Evolutionary conservation across 2,113 vertebrate genomes (phyloP), one percentile per base, ranked within the genome.

Genomic region (Leptobrachium leishanense): DNA sequence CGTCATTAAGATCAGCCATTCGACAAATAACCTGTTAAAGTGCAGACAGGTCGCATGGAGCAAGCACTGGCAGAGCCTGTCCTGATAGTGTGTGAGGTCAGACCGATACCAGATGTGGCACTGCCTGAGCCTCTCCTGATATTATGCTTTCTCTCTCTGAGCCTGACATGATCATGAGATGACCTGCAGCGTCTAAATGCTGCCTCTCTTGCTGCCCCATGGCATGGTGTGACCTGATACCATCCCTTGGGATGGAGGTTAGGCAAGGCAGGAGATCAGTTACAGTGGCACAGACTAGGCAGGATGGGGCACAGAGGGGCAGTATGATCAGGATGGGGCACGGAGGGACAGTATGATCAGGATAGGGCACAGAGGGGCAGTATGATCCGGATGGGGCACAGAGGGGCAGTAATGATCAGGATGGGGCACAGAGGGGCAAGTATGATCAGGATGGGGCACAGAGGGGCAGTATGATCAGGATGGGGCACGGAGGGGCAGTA

Each of bases 1-100:
- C 40, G 55, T 74, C 78, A 42, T 11, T 74, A 74, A 68, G 64
- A 46, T 62, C 1, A 72, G 70, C 8, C 20, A 31, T 31, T 31
- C 20, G 20, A 31, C 20, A 31, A 31, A 31, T 31, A 31, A 31
- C 7, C 65, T 10, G 40, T 1, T 2, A 9, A 66, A 1, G 9
- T 10, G 65, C 40, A 43, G 40, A 11, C 65, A 67, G 65, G 39
- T 67, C 9, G 4, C 65, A 40, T 67, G 1, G 40, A 54, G 1
- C 44, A n/a, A 54, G 46, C 3, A 54, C 39, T 57, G 8, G 5
- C 11, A 15, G 10, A 15, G 43, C 9, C 6, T 43, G 2, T 71
- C 9, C 70, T 72, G 6, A 39, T 55, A 57, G 42, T 13, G 6
- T 72, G 6, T 72, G 43, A 15, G 7, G 31, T 57, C 53, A 72